These are phyloP conservation scores for Zygothrica quintamaculata DNA, from an alignment of 2,888 invertebrate genomes.

Conservation along the genomic window DNA sequence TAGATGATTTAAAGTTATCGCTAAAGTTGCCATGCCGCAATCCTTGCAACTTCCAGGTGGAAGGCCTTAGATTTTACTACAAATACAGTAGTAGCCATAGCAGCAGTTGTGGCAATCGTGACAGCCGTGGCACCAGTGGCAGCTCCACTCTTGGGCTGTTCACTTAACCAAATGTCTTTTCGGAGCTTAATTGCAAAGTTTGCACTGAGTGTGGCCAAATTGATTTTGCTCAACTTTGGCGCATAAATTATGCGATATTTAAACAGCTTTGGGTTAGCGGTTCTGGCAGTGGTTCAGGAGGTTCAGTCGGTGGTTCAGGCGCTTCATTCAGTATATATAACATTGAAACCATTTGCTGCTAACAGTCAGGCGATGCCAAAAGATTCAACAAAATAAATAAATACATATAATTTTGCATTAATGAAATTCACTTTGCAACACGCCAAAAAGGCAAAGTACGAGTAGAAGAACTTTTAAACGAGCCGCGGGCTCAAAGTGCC, in stretches of 20 bases:
- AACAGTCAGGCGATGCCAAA: constrained; percentile 18
- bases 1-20: constrained; percentile 82
- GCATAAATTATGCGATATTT: constrained; percentile 75
- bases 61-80: too few species aligned
- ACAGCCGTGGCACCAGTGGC: neutral
- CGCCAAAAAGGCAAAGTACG: too few species aligned
- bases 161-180: constrained; percentile 67
- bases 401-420: constrained; percentile 77
- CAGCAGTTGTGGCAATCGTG: constrained; percentile 9
- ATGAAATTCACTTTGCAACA: constrained; percentile 81
- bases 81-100: too few species aligned
- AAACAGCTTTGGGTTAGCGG: constrained; percentile 49
- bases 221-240: constrained; percentile 73
- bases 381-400: constrained; percentile 60
- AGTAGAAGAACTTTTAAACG: constrained; percentile 59
- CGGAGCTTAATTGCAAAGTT: constrained; percentile 76
- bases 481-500: constrained; percentile 58
- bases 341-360: too few species aligned
- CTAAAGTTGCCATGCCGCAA: constrained; percentile 69
- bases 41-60: constrained; percentile 48
- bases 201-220: constrained; percentile 68
- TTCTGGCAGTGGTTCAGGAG: too few species aligned
- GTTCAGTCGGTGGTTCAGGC: too few species aligned
- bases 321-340: neutral
- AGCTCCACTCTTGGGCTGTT: constrained; percentile 35